Evolutionary conservation across 1,140 invertebrate species (phyloP), one percentile per base, ranked within the genome.

Genomic region (Archivesica marissinica): DNA sequence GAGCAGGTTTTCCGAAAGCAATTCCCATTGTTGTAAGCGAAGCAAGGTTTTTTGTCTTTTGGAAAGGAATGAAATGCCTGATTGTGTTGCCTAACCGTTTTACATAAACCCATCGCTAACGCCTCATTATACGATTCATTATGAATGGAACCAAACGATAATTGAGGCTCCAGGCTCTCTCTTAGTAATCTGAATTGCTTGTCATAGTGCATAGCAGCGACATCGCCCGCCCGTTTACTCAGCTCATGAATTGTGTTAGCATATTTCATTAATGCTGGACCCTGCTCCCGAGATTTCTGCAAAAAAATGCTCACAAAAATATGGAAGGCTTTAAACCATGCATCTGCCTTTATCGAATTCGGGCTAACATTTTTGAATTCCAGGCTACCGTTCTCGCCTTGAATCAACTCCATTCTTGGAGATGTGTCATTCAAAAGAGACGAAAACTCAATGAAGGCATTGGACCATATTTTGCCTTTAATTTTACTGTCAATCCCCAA

Each of bases 61-160:
- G 59, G 25, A 64, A 33, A 64, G 59, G 59, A 6, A 6, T 35
- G 59, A 64, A 64, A 64, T 33, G 59, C 56, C 59, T 7, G 54
- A 39, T 30, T 41, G 61, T 23, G 56, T 15, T 13, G 25, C 25
- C 25, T 54, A 13, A n/a, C 25, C 52, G 15, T 13, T 23, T 54
- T 13, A 23, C 15, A n/a, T 13, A 54, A 54, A 54, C 52, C n/a
- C 52, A 54, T 54, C 15, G 52, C 33, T 30, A 64, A 33, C 28
- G 59, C 59, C 35, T 64, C 59, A 9, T 25, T 64, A n/a, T 64
- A 64, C 6, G 59, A 13, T 13, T 64, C 59, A 33, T 25, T 64
- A 35, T 64, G 59, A 13, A 64, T 6, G 33, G 25, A 9, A 64
- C 28, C 15, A n/a, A 64, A 64, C 25, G 23, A 28, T 35, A 64